Conservation (phyloP, 1,140 invertebrate species). For the Manduca sexta region DNA sequence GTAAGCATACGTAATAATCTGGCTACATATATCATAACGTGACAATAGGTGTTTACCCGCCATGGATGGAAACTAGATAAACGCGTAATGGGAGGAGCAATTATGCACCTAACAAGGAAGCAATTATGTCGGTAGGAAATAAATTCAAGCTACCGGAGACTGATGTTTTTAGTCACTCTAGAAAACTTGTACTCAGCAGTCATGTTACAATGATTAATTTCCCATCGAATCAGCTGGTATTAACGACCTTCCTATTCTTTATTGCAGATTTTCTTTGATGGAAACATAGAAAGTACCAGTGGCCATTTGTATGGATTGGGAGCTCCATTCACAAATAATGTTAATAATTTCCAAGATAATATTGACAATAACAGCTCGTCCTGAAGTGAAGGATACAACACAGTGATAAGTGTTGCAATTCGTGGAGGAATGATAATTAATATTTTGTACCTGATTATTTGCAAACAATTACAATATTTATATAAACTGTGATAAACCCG, state of each 20-base stretch:
- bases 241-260: no score
- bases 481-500: slow-evolving; percentile 7
- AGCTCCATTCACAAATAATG: slow-evolving; percentile 90
- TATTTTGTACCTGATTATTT: slow-evolving; percentile 19
- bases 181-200: no score
- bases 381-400: slow-evolving; percentile 53
- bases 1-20: no score
- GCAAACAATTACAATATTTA: slow-evolving; percentile 2
- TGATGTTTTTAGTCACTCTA: no score
- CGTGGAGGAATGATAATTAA: slow-evolving; percentile 1
- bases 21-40: no score
- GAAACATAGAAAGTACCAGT: slow-evolving; percentile 97
- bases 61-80: no score
- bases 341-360: slow-evolving; percentile 84
- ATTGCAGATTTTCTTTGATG: slow-evolving; percentile 96
- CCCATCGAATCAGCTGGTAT: no score
- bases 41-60: no score
- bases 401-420: not conserved
- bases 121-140: not conserved
- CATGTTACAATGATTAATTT: no score
- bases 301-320: slow-evolving; percentile 96
- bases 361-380: slow-evolving; percentile 82
- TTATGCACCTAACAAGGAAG: no score
- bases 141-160: not conserved
- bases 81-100: no score